phyloP scores from a whole-genome alignment of 2,113 vertebrate species.

The Phylloscopus whistleri region DNA sequence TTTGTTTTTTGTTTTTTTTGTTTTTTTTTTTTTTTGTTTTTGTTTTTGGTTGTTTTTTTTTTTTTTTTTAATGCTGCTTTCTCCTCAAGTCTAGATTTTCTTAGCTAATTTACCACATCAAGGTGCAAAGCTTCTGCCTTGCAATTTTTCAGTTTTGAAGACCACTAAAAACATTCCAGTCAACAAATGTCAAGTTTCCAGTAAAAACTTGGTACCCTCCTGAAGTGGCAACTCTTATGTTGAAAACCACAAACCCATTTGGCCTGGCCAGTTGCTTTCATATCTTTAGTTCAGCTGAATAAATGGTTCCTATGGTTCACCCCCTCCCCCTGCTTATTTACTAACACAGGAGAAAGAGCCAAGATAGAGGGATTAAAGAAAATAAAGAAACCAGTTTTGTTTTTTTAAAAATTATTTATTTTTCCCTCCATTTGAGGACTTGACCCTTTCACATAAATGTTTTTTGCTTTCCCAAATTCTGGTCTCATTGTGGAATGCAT shows the following conservation, averaged over 20 bases:
- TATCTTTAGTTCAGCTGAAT: conserved; percentile 65
- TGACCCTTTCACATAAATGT: not conserved
- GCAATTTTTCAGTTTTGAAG: conserved; percentile 65
- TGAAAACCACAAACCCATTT: conserved; percentile 72
- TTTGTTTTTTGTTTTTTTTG: too few relatives aligned
- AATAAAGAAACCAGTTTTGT: not conserved
- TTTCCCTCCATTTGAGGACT: conserved; percentile 2
- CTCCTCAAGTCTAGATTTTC: conserved; percentile 63
- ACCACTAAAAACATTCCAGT: conserved; percentile 62
- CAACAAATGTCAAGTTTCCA: conserved; percentile 71
- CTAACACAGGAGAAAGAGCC: not conserved
- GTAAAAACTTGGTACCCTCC: conserved; percentile 68
- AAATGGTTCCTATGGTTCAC: conserved; percentile 44
- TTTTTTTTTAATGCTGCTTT: conserved; percentile 26
- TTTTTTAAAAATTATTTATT: not conserved
- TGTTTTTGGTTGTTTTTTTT: not conserved
- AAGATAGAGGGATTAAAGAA: not conserved
- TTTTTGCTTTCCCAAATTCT: not conserved
- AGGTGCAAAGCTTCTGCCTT: conserved; percentile 71
- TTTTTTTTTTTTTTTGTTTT: not conserved
- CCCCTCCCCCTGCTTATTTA: conserved; percentile 11
- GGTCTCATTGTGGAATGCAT: conserved; percentile 51
- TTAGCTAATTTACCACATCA: conserved; percentile 73
- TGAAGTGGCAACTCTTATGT: conserved; percentile 64
- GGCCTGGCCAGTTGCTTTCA: conserved; percentile 65